These are phyloP conservation scores for Athene noctua DNA, from an alignment of 2,113 vertebrate genomes.

Conservation along the genomic window DNA sequence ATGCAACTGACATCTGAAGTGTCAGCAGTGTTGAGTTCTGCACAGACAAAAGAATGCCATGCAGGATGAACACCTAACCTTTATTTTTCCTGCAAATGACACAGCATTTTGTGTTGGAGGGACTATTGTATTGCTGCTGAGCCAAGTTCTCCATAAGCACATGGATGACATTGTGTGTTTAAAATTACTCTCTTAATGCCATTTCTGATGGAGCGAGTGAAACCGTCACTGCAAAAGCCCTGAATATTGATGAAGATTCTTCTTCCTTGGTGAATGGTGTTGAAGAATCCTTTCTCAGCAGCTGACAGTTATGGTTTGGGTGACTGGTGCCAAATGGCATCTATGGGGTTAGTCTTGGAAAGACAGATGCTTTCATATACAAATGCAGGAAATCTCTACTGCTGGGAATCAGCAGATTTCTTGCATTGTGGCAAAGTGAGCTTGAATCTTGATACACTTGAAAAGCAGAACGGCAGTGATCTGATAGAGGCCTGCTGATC, in stretches of 20 bases:
- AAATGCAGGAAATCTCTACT: no score
- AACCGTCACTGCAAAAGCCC: neutral
- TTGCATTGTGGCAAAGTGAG: no score
- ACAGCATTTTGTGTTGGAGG: constrained; percentile 85
- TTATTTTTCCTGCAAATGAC: neutral
- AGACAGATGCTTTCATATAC: no score
- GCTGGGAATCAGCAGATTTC: no score
- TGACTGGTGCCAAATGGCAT: no score
- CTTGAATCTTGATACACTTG: no score
- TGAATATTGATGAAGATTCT: neutral
- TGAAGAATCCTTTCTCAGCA: neutral
- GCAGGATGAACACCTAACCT: neutral
- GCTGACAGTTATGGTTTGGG: no score
- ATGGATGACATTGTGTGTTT: constrained; percentile 14
- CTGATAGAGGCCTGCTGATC: no score
- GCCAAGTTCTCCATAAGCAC: constrained; percentile 72
- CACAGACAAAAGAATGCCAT: neutral
- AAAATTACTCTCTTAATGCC: neutral
- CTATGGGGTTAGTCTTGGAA: no score
- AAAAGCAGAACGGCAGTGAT: no score
- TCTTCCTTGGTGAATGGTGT: neutral
- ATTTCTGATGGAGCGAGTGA: neutral
- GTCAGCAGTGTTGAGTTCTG: neutral
- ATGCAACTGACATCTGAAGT: neutral
- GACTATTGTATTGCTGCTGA: constrained; percentile 82